Conservation (phyloP, 2,113 vertebrate genomes). For the Peromyscus leucopus region DNA sequence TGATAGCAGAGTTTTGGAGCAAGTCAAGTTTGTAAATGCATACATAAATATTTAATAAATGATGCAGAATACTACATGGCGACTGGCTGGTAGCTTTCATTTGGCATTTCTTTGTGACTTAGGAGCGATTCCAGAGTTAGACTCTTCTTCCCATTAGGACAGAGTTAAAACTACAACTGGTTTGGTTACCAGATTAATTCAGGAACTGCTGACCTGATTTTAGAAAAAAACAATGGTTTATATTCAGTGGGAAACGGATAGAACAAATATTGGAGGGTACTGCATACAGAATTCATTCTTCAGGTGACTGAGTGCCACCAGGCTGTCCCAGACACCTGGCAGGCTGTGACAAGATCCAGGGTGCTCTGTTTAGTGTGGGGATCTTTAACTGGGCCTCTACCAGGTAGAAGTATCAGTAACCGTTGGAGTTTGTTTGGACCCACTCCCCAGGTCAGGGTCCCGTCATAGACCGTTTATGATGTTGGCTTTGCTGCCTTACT, state of each 20-base stretch:
- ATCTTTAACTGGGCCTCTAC: neutral
- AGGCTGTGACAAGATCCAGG: neutral
- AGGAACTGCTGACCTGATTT: neutral
- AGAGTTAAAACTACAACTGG: neutral
- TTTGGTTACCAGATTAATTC: neutral
- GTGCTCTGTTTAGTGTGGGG: neutral
- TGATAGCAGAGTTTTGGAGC: conserved; percentile 78
- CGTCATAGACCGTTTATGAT: neutral
- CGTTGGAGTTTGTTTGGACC: neutral
- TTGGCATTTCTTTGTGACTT: neutral
- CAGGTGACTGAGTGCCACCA: neutral
- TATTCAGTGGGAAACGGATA: neutral
- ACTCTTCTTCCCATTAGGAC: neutral
- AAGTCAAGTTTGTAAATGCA: conserved; percentile 89
- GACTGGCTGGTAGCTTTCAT: conserved; percentile 76
- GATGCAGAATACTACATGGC: conserved; percentile 80
- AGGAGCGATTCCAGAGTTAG: neutral
- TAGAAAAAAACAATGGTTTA: neutral
- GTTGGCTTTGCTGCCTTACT: neutral
- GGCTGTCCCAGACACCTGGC: neutral
- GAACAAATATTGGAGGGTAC: neutral
- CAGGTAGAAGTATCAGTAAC: neutral
- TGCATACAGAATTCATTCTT: neutral
- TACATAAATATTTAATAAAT: conserved; percentile 90
- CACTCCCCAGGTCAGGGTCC: neutral